Base-by-base conservation (phyloP, 1,140 invertebrate species). In the Theocolax elegans region DNA sequence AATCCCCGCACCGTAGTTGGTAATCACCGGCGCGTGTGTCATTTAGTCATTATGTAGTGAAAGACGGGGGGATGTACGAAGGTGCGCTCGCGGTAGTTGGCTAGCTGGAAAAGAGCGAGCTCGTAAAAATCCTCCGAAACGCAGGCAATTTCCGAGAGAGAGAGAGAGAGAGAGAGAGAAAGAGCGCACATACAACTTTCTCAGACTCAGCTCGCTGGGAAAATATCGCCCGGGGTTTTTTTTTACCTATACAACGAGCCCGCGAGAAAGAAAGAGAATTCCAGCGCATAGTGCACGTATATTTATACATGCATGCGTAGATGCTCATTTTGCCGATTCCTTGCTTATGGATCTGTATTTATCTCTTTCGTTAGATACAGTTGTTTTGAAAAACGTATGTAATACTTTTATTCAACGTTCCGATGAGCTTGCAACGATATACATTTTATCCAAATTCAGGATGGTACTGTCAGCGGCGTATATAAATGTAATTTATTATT, bases 121-220 rank as follows among this genome's bases (percentile, higher is more conserved):
- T 70, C 67, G 67, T 70, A 70, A 64, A 70, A 64, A 70, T 70
- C 60, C 27, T 63, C 59, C 67, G 51, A 70, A 70, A 62, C 62
- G 35, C 62, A 23, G 62, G 46, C 62, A 64, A 64, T 49, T 64
- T 49, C 15, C 46, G 27, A 21, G 44, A 46, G 38, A 44, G 38
- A 44, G 56, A 59, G 21, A 46, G 58, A 44, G 58, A 44, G 58
- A 62, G 58, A 48, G 42, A 46, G 46, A 21, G 46, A 21, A n/a
- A 21, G 17, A 15, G 25, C 46, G 38, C 44, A 31, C 23, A 31
- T 44, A 35, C 59, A 49, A 59, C 66, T 68, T 63, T 69, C 67
- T 69, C 67, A 62, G 58, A 62, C 67, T 69, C 38, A 17, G 19
- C 13, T 19, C 35, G 29, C 56, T 69, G 67, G 67, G 67, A 69